Evolutionary conservation across 2,113 vertebrate species (phyloP).

Genomic region (Sinocyclocheilus grahami): DNA sequence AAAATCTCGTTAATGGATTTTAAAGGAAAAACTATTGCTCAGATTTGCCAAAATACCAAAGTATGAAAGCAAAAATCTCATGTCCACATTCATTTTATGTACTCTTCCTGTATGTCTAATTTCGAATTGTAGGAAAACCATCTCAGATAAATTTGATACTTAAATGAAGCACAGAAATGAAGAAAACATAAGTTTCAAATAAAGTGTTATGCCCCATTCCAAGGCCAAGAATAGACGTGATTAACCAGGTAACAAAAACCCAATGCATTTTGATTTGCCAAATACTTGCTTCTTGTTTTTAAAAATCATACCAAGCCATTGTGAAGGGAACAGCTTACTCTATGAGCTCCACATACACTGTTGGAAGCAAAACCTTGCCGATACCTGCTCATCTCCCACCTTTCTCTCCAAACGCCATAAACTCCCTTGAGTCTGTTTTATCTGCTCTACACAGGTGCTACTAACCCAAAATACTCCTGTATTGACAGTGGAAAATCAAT

Average conservation of each 20-base stretch:
- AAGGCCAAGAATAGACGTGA: constrained; percentile 57
- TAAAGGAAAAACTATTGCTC: background rate
- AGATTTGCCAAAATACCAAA: background rate
- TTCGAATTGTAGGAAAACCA: background rate
- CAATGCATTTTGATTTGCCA: constrained; percentile 66
- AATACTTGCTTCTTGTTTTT: background rate
- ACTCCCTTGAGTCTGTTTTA: constrained; percentile 46
- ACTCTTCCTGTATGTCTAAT: no score
- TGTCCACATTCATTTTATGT: no score
- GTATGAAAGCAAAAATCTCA: background rate
- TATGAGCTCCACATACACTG: constrained; percentile 5
- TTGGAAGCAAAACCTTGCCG: constrained; percentile 52
- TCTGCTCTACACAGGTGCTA: background rate
- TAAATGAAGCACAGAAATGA: background rate
- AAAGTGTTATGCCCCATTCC: constrained; percentile 59
- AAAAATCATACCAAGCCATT: constrained; percentile 46
- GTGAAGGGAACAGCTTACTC: constrained; percentile 35
- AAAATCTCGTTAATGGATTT: background rate
- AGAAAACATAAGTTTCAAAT: constrained; percentile 47
- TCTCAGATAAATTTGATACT: background rate
- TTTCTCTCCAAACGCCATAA: constrained; percentile 45
- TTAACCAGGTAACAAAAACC: constrained; percentile 59
- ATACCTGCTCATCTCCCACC: constrained; percentile 55
- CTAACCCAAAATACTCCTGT: constrained; percentile 1
- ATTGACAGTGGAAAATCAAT: background rate